Conservation (phyloP, 2,888 invertebrate genomes). For the Cephus spinipes region DNA sequence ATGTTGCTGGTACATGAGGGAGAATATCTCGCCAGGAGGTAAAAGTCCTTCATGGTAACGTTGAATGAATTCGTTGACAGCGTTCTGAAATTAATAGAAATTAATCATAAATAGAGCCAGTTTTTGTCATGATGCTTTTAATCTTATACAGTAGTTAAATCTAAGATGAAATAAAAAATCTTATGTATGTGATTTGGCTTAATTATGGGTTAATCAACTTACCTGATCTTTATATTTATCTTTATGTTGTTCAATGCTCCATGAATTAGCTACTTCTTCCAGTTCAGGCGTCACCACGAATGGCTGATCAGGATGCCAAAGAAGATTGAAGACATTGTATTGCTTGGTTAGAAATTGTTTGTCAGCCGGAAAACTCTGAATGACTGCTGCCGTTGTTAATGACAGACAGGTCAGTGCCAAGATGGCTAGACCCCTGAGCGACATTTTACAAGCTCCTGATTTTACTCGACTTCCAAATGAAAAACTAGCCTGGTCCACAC, state of each 20-base stretch:
- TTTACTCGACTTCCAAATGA: background rate
- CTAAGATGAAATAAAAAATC: too few relatives aligned
- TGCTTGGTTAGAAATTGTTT: conserved; percentile 53
- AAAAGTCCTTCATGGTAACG: conserved; percentile 65
- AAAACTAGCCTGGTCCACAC: background rate
- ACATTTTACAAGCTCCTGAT: conserved; percentile 32
- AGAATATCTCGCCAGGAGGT: conserved; percentile 69
- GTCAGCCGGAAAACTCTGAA: conserved; percentile 39
- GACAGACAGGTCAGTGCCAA: conserved; percentile 64
- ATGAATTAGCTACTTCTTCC: conserved; percentile 47
- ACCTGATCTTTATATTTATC: conserved; percentile 51
- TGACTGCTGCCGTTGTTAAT: conserved; percentile 57
- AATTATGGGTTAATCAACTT: conserved; percentile 13
- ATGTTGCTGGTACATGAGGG: conserved; percentile 55
- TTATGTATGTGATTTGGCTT: too few relatives aligned
- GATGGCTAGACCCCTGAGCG: conserved; percentile 69
- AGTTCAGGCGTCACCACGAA: conserved; percentile 40
- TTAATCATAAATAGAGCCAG: background rate
- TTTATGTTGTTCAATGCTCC: conserved; percentile 44
- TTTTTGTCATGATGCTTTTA: too few relatives aligned
- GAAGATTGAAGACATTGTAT: conserved; percentile 52
- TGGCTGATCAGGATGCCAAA: conserved; percentile 54
- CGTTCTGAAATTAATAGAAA: conserved; percentile 42
- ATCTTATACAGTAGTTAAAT: too few relatives aligned
- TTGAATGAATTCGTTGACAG: conserved; percentile 58